Base-by-base conservation (phyloP, 2,113 vertebrate species). In the Vireo altiloquus region DNA sequence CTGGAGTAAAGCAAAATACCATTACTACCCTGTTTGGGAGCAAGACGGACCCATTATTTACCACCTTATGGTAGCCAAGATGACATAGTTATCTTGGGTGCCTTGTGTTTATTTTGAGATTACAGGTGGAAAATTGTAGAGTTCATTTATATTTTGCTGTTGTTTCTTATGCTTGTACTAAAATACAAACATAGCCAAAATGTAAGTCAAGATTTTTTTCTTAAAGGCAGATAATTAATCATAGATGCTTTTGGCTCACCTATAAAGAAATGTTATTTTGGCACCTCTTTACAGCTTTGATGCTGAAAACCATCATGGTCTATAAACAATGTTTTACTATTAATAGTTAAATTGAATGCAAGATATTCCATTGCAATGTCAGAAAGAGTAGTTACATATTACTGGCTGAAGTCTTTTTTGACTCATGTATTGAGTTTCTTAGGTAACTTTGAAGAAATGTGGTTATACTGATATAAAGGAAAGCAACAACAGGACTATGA, bases 71-170 rank as follows among this genome's bases (percentile, higher is more conserved):
- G 23, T 22, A 92, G 72, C 86, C 71, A 87, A 95, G 77, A 72
- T 24, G 56, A 74, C 44, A 69, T 31, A 80, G 33, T 66, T 39
- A 61, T 40, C 88, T 90, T 46, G 42, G 20, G 24, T n/a, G 76
- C 61, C 66, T 80, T 88, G 24, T 52, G 33, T 77, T 74, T 90
- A 85, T 94, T 83, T 86, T 95, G 82, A 90, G 56, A 90, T 76
- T 53, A 40, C 30, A 95, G 47, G 76, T 71, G 44, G 68, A 63
- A 96, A 90, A 37, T 84, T 95, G 61, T 25, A 39, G 59, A 24
- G 17, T 87, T 86, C 85, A 52, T 90, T 91, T 89, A 33, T 88
- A n/a, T 42, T 92, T 95, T 95, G 49, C 81, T 91, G 13, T 56
- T 92, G 33, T 76, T 95, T 81, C 49, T 88, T 81, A 18, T 50